phyloP scores from a whole-genome alignment of 2,113 vertebrate species.

The Todiramphus chloris region DNA sequence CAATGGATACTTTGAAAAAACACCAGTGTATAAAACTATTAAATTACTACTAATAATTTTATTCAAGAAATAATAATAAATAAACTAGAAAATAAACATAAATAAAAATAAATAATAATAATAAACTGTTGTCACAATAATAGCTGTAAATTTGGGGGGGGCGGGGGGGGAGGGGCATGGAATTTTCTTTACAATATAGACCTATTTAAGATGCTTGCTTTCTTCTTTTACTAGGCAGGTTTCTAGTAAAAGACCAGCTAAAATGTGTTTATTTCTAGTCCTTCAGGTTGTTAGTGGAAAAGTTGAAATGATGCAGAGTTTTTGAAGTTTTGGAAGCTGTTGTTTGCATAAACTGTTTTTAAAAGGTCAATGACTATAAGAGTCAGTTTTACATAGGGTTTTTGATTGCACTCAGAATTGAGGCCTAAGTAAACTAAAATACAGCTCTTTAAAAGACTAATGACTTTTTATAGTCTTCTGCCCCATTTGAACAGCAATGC shows the following conservation, averaged over 20 bases:
- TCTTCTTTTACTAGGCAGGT: not conserved
- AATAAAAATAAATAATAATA: too few relatives aligned
- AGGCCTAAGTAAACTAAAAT: not conserved
- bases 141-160: not conserved
- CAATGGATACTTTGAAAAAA: not conserved
- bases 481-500: not conserved
- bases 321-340: not conserved
- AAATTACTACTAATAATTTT: not conserved
- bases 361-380: not conserved
- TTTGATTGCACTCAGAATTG: not conserved
- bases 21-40: not conserved
- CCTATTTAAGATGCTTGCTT: not conserved
- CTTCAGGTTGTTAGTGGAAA: not conserved
- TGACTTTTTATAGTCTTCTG: not conserved
- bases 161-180: too few relatives aligned
- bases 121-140: not conserved
- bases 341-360: not conserved
- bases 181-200: not conserved
- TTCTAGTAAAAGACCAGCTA: not conserved
- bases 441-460: not conserved
- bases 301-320: not conserved
- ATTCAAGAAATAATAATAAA: not conserved
- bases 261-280: not conserved
- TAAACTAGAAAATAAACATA: too few relatives aligned
- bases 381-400: not conserved